Base-by-base conservation (phyloP, 1,140 invertebrate genomes). In the Hesperophylax magnus region DNA sequence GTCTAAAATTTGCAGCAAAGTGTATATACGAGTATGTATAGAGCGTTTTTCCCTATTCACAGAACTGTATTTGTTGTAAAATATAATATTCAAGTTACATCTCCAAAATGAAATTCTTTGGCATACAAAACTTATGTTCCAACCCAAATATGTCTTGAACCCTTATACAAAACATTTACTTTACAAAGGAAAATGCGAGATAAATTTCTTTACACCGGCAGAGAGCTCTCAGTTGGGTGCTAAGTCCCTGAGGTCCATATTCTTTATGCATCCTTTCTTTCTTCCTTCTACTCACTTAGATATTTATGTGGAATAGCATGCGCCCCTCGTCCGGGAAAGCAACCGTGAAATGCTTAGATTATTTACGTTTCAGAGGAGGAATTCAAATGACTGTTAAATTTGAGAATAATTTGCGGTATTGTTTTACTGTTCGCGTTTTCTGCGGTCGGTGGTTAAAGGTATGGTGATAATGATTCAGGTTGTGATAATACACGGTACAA, bases 91-190 rank as follows among this genome's bases (percentile, higher is more conserved):
- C 34, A 9, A 39, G 34, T 39, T 8, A 39, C n/a, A 20, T 20
- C 3, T 60, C 56, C 56, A 8, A 60, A 60, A 60, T 60, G 56
- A 60, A 60, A 60, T 18, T 22, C 56, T 18, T 22, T 9, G 34
- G 34, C 34, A 39, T 3, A 60, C 56, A 60, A 58, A 60, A 60
- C 18, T 20, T 27, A 20, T 65, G 20, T 24, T 65, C 61, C 24
- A 39, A 39, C 34, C 34, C 34, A 39, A 39, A 39, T 39, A 39
- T 39, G 27, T 31, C 56, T n/a, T 60, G 22, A 60, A 34, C 61
- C 61, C 27, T 65, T 65, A 9, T 65, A 65, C 22, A 65, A 31
- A 65, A 31, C 61, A 65, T 65, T 65, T 27, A 27, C 24, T 31
- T 65, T 27, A 65, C 61, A 65, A 65, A 65, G 61, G 27, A 31